These are phyloP conservation scores for Pangasius sanitwongsei DNA, from an alignment of 2,797 vertebrate species.

Conservation along the genomic window DNA sequence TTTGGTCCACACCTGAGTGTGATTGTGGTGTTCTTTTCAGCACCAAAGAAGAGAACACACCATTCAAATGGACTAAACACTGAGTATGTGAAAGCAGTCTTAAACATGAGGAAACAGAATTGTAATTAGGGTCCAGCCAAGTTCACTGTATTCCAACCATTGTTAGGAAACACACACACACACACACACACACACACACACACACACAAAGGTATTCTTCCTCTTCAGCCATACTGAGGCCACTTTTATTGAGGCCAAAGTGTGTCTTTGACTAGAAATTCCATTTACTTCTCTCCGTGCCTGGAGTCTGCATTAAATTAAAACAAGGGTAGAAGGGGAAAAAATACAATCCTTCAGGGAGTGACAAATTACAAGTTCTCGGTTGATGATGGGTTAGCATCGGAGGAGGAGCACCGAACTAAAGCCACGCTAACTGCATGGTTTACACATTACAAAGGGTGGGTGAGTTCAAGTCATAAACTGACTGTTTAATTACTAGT, in stretches of 20 bases:
- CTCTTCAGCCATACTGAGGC: background rate
- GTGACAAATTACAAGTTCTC: slow-evolving; percentile 73
- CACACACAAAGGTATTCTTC: background rate
- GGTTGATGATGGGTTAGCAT: slow-evolving; percentile 67
- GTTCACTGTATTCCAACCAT: background rate
- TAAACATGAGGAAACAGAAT: background rate
- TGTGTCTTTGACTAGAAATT: slow-evolving; percentile 41
- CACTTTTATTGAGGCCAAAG: slow-evolving; percentile 4
- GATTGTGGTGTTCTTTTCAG: background rate
- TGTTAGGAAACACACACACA: background rate
- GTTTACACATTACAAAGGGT: slow-evolving; percentile 67
- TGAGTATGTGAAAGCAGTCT: background rate
- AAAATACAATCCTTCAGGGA: slow-evolving; percentile 64
- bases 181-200: background rate
- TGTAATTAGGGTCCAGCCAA: background rate
- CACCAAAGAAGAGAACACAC: background rate
- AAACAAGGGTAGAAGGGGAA: slow-evolving; percentile 39
- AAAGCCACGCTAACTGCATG: slow-evolving; percentile 71
- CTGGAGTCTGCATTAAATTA: slow-evolving; percentile 56
- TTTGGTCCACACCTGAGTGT: background rate
- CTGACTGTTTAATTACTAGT: slow-evolving; percentile 52
- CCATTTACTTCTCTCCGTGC: slow-evolving; percentile 37
- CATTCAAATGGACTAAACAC: background rate
- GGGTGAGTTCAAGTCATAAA: slow-evolving; percentile 67
- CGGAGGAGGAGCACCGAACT: slow-evolving; percentile 49